Conservation (phyloP, 1,140 invertebrate genomes). For the Macrobrachium rosenbergii region DNA sequence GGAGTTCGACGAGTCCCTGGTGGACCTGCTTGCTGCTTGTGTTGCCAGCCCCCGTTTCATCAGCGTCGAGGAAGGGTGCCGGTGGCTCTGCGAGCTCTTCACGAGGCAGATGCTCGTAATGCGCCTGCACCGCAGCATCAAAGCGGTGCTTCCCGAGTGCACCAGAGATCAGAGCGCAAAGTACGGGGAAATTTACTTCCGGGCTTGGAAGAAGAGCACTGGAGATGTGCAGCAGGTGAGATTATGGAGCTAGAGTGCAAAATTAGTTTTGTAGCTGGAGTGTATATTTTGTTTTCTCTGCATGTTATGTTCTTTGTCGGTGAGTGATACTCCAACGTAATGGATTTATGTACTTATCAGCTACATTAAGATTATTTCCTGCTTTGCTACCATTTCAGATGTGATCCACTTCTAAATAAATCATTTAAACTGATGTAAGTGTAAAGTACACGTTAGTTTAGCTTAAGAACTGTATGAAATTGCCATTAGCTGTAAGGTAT, state of each 20-base stretch:
- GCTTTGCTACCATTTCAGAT: too few species aligned
- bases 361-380: too few species aligned
- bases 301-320: too few species aligned
- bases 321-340: too few species aligned
- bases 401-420: neutral
- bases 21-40: conserved; percentile 10
- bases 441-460: too few species aligned
- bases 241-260: neutral
- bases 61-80: conserved; percentile 45
- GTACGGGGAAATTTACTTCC: conserved; percentile 54
- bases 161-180: conserved; percentile 46
- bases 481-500: too few species aligned
- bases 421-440: too few species aligned
- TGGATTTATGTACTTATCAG: too few species aligned
- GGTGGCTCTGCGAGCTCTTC: conserved; percentile 35
- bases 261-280: neutral
- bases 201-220: conserved; percentile 54
- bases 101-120: neutral
- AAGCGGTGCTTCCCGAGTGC: conserved; percentile 45
- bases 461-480: too few species aligned
- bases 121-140: conserved; percentile 41
- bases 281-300: neutral
- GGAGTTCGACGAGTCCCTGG: neutral
- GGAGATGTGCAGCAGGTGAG: conserved; percentile 42
- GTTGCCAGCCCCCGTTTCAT: conserved; percentile 25